A percentile compares a stretch with the other conserved stretches of the same genome.
Evolutionary conservation across 2,888 invertebrate genomes (phyloP).

Genomic region (Stratiomys singularior): DNA sequence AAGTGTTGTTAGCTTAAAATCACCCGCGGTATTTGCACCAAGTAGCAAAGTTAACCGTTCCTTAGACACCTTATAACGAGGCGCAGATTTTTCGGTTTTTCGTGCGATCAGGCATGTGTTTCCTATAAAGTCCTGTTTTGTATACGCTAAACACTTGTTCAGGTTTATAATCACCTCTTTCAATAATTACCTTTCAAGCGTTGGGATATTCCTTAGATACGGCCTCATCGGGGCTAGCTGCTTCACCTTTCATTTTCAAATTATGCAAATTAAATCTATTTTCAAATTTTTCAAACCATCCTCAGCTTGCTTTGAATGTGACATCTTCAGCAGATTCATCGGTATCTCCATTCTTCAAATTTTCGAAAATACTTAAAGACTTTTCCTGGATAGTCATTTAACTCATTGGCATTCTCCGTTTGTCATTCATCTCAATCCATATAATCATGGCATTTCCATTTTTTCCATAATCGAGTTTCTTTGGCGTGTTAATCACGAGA

Average conservation of each 20-base stretch:
- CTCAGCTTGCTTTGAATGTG: constrained; percentile 49
- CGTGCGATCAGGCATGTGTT: constrained; percentile 54
- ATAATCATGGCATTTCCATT: constrained; percentile 53
- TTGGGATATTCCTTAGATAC: constrained; percentile 48
- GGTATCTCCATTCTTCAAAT: constrained; percentile 50
- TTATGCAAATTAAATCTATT: constrained; percentile 53
- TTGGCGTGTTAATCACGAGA: constrained; percentile 54
- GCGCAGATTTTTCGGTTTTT: too few relatives aligned
- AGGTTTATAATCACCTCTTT: constrained; percentile 52
- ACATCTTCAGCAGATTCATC: constrained; percentile 50
- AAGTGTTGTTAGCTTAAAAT: too few relatives aligned
- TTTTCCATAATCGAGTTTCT: constrained; percentile 54
- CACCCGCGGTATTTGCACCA: too few relatives aligned
- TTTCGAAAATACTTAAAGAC: constrained; percentile 54
- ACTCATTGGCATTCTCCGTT: constrained; percentile 54
- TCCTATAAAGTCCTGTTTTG: constrained; percentile 55
- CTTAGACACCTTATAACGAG: too few relatives aligned
- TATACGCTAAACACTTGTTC: constrained; percentile 55
- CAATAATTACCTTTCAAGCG: constrained; percentile 51
- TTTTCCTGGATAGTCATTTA: constrained; percentile 54
- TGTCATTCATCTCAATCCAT: constrained; percentile 47
- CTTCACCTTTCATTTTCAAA: constrained; percentile 53
- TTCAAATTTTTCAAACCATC: constrained; percentile 52
- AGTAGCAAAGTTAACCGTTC: too few relatives aligned
- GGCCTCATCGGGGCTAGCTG: constrained; percentile 52